phyloP scores from a whole-genome alignment of 64 coral and sea anemone species.

The Trachythela sp. region DNA sequence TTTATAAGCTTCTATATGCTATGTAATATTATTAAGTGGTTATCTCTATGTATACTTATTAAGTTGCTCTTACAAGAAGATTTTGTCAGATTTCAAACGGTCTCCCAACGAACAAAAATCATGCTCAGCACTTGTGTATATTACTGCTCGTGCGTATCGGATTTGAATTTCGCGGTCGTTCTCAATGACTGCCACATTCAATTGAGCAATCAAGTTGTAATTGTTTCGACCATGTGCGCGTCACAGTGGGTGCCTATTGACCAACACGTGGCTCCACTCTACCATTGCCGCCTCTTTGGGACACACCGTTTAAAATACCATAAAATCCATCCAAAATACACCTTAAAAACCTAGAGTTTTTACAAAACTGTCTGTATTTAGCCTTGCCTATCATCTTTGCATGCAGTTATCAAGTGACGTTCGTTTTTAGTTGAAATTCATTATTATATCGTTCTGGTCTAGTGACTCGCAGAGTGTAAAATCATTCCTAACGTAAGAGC shows the following conservation, averaged over 20 bases:
- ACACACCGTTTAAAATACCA: background rate
- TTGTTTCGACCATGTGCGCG: conserved; percentile 8
- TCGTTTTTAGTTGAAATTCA: background rate
- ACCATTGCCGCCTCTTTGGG: background rate
- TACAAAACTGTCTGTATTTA: background rate
- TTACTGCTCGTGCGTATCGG: background rate
- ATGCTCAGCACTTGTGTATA: background rate
- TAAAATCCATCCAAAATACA: background rate
- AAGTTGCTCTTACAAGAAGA: no score
- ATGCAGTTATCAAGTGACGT: background rate
- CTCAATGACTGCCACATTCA: background rate
- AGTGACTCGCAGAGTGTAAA: background rate
- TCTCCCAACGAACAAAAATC: background rate
- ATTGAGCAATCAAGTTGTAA: conserved; percentile 1
- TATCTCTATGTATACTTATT: no score
- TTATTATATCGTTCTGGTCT: background rate
- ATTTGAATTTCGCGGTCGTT: conserved; percentile 2
- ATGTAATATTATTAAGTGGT: no score
- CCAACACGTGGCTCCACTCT: background rate
- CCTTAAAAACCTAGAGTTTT: background rate
- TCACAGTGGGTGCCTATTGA: conserved; percentile 15
- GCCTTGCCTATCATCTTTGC: background rate
- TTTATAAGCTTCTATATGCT: no score
- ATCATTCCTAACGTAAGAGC: conserved; percentile 18
- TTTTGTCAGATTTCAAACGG: no score